Evolutionary conservation across 1,140 invertebrate species (phyloP).

Genomic region (Cydia splendana): DNA sequence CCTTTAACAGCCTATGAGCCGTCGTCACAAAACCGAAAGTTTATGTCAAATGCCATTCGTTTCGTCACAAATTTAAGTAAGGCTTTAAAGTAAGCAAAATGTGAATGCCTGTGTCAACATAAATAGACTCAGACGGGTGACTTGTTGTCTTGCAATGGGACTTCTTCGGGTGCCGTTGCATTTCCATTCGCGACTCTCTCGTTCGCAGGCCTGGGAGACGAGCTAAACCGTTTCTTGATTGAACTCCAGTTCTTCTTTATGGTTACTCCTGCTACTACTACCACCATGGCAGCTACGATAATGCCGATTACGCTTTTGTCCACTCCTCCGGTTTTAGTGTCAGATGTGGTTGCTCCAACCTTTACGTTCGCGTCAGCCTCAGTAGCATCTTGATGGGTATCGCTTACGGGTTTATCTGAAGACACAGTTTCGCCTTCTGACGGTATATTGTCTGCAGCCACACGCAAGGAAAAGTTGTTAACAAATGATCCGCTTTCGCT

Average conservation of each 20-base stretch:
- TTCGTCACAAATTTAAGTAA: background rate
- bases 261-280: constrained; percentile 71
- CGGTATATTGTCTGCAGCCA: constrained; percentile 52
- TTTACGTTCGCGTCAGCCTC: constrained; percentile 50
- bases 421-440: constrained; percentile 38
- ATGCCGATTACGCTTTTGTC: constrained; percentile 72
- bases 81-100: background rate
- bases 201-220: constrained; percentile 57
- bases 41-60: background rate
- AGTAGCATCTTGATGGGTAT: constrained; percentile 43
- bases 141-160: constrained; percentile 72
- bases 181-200: constrained; percentile 56
- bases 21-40: background rate
- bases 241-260: constrained; percentile 81
- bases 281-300: constrained; percentile 74
- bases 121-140: constrained; percentile 57
- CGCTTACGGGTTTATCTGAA: constrained; percentile 43
- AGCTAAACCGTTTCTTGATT: constrained; percentile 70
- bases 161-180: constrained; percentile 67
- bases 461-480: constrained; percentile 53
- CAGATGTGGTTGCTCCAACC: constrained; percentile 62
- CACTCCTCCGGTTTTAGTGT: constrained; percentile 60
- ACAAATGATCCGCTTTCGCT: constrained; percentile 34
- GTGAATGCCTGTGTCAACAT: background rate
- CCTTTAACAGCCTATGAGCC: background rate